Percentiles rank a stretch among this genome's conserved stretches.
Conservation (phyloP, 2,888 invertebrate genomes). For the Tryphoninae sp. region DNA sequence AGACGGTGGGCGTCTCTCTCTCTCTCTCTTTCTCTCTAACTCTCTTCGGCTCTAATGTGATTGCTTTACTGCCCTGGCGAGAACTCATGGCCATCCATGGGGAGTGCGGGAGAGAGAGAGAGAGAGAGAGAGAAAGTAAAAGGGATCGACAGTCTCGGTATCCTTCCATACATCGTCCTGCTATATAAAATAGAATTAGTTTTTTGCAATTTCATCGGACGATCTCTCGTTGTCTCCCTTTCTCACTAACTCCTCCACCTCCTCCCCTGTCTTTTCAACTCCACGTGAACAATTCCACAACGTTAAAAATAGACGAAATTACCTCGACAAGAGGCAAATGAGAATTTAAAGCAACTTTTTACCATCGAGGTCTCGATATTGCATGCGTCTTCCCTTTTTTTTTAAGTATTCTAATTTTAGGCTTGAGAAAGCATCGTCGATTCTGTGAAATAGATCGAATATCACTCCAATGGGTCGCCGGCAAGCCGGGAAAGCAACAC, state of each 20-base stretch:
- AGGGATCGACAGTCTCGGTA: background rate
- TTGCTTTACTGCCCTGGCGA: slow-evolving; percentile 74
- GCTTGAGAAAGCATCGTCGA: background rate
- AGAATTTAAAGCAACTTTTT: background rate
- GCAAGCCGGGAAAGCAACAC: slow-evolving; percentile 36
- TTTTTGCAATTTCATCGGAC: slow-evolving; percentile 73
- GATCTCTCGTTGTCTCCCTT: slow-evolving; percentile 9
- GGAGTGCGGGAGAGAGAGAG: background rate
- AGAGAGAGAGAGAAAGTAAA: background rate
- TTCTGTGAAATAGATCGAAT: slow-evolving; percentile 4
- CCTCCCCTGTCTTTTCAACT: too few species aligned
- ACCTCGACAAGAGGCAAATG: background rate
- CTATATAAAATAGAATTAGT: slow-evolving; percentile 77
- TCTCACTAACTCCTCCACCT: too few species aligned
- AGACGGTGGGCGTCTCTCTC: slow-evolving; percentile 51
- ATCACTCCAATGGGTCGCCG: slow-evolving; percentile 44
- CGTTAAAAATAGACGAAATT: slow-evolving; percentile 1
- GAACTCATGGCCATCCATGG: slow-evolving; percentile 28
- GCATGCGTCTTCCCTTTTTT: background rate
- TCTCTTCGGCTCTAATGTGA: slow-evolving; percentile 74
- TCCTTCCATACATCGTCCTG: slow-evolving; percentile 36
- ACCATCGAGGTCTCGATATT: background rate
- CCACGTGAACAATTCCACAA: too few species aligned
- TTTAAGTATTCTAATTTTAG: slow-evolving; percentile 3
- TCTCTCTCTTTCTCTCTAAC: slow-evolving; percentile 24